Evolutionary conservation across 2,797 vertebrate species (phyloP), one percentile per base, ranked within the genome.

Genomic region (Intellagama lesueurii): DNA sequence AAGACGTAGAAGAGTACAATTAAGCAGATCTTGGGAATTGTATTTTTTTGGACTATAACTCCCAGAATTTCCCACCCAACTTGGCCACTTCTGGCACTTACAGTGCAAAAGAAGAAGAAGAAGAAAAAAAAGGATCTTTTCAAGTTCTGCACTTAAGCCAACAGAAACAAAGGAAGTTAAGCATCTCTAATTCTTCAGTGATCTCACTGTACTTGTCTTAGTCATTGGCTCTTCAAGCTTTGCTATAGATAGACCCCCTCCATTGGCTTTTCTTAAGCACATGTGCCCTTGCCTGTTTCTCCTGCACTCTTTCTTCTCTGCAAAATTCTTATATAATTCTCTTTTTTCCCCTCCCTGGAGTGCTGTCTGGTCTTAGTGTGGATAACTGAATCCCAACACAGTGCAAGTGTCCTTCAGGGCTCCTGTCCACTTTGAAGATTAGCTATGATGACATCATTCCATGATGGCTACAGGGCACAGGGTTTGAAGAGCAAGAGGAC

Each of bases 341-440:
- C 28, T 76, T 80, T 28, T 1, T 32, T 60, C 85, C 24, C 28
- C 79, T 92, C 56, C 30, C 81, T 87, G 77, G 81, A 85, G 16
- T 72, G 1, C 60, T 90, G 76, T 6, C 64, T 90, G 75, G 35
- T 72, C 87, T 92, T 91, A 66, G 56, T 81, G 69, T 79, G 49
- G 68, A 56, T 56, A 17, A 89, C 76, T 91, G 88, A 89, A 47
- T 0, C 76, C 60, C 60, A 85, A 79, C 64, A 82, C 89, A 44
- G 24, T 83, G 26, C 40, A 83, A 92, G 68, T 35, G 85, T 82
- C 87, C 22, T 91, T 73, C 2, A 30, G 89, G 73, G 35, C 72
- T 93, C 30, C 66, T 88, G 83, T 83, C 66, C 47, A 82, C 0
- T 0, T 70, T 89, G 83, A 90, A 28, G 16, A 92, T 93, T 78